A percentile compares a stretch with the other conserved stretches of the same genome.
Conservation (phyloP, 2,113 vertebrate genomes). For the Forbesichthys agassizii region DNA sequence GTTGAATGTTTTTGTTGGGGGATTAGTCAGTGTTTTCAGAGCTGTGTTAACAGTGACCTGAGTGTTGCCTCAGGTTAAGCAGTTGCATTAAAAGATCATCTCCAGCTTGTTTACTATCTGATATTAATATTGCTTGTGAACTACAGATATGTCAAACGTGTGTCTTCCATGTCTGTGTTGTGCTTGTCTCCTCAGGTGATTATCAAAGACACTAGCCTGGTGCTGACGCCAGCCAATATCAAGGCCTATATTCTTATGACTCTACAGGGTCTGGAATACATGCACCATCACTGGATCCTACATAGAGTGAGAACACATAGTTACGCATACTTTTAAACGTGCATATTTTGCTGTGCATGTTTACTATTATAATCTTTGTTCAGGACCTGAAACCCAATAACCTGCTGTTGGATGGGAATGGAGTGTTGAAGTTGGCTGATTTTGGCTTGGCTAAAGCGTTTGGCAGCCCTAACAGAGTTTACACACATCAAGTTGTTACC, state of each 20-base stretch:
- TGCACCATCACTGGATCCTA: conserved; percentile 95
- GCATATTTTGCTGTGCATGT: not conserved
- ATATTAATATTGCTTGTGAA: no score
- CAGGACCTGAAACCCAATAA: conserved; percentile 99
- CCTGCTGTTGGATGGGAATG: conserved; percentile 90
- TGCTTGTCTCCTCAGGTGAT: conserved; percentile 83
- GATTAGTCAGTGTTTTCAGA: not conserved
- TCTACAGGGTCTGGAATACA: conserved; percentile 94
- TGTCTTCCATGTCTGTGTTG: conserved; percentile 4
- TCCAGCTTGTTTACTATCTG: not conserved
- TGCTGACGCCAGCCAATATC: conserved; percentile 94
- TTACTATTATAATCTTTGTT: conserved; percentile 17
- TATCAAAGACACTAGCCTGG: conserved; percentile 95
- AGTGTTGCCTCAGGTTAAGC: conserved; percentile 2
- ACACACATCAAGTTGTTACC: conserved; percentile 98
- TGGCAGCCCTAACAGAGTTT: conserved; percentile 94
- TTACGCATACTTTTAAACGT: not conserved
- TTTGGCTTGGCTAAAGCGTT: conserved; percentile 97
- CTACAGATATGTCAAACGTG: not conserved
- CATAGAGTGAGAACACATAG: conserved; percentile 85
- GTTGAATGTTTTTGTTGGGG: not conserved
- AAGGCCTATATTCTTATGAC: conserved; percentile 98
- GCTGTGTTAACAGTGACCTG: not conserved
- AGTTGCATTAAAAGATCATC: not conserved
- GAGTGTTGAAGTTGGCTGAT: conserved; percentile 95